Conservation (phyloP, 2,888 invertebrate genomes). For the Euplexia lucipara region DNA sequence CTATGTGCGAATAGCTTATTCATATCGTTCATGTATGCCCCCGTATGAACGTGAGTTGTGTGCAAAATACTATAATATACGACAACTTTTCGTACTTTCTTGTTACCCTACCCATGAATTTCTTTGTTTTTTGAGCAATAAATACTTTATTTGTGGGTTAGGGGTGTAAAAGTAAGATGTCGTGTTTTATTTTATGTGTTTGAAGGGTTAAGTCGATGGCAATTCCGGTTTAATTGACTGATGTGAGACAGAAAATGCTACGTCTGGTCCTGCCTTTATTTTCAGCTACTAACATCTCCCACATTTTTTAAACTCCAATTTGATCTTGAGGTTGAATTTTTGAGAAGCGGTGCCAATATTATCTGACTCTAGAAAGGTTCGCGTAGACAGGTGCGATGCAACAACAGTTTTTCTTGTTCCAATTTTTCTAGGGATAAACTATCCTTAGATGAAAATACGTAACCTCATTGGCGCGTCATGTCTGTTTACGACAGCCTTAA, state of each 20-base stretch:
- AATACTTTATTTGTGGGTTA: slow-evolving; percentile 69
- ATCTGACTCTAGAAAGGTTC: no score
- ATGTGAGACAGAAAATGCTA: slow-evolving; percentile 1
- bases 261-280: background rate
- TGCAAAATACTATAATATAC: slow-evolving; percentile 73
- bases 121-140: slow-evolving; percentile 68
- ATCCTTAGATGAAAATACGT: no score
- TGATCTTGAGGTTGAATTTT: background rate
- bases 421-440: no score
- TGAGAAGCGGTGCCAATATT: no score
- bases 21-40: slow-evolving; percentile 73
- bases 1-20: slow-evolving; percentile 78
- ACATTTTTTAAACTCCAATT: no score
- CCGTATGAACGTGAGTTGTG: slow-evolving; percentile 74
- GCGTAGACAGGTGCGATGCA: no score
- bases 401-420: no score
- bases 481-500: background rate
- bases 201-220: slow-evolving; percentile 34
- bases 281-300: no score
- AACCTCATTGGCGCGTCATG: no score
- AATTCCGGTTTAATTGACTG: slow-evolving; percentile 46
- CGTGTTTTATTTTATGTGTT: slow-evolving; percentile 45
- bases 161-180: slow-evolving; percentile 55
- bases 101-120: slow-evolving; percentile 58
- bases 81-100: slow-evolving; percentile 68